Evolutionary conservation across 2,888 invertebrate species (phyloP).

Genomic region (Mythimna albipuncta): DNA sequence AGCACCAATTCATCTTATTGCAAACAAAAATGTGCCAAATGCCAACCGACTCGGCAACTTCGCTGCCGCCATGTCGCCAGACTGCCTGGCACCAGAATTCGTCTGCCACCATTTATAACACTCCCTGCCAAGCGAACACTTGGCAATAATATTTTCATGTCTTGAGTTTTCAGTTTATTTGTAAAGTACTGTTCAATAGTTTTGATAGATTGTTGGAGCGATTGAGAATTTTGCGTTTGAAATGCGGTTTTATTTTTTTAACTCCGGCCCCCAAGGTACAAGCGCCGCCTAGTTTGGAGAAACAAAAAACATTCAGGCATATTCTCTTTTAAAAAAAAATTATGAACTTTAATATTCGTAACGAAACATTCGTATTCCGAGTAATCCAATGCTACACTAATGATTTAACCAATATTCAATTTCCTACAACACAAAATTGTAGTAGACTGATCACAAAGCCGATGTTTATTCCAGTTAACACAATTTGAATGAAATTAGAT

Average conservation of each 20-base stretch:
- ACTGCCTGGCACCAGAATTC: constrained; percentile 76
- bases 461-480: constrained; percentile 12
- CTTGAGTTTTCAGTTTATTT: constrained; percentile 31
- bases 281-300: too few species aligned
- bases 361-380: not conserved
- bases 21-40: constrained; percentile 43
- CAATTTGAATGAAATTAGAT: constrained; percentile 37
- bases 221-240: not conserved
- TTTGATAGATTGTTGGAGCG: constrained; percentile 1
- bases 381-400: not conserved
- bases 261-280: too few species aligned
- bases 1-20: constrained; percentile 44
- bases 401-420: constrained; percentile 6
- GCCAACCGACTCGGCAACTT: constrained; percentile 33
- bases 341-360: not conserved
- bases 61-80: constrained; percentile 71
- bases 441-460: constrained; percentile 40
- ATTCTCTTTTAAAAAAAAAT: too few species aligned
- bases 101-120: constrained; percentile 58
- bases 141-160: constrained; percentile 51
- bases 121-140: constrained; percentile 36
- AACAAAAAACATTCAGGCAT: too few species aligned
- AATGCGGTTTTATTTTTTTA: too few species aligned
- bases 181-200: constrained; percentile 1
- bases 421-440: not conserved